Evolutionary conservation across 2,797 vertebrate species (phyloP).

Genomic region (Microtus californicus): DNA sequence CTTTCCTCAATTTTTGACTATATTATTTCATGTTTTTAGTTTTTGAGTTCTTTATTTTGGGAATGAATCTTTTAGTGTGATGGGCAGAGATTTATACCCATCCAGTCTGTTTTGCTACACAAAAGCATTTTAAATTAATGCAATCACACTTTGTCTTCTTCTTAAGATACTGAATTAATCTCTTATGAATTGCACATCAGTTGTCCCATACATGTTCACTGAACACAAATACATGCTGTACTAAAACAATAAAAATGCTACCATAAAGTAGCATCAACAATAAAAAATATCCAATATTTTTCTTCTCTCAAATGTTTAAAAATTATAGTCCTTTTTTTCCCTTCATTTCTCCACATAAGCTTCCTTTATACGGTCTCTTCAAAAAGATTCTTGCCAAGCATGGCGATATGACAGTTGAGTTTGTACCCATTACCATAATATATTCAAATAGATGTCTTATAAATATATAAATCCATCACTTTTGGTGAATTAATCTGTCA

Average conservation of each 20-base stretch:
- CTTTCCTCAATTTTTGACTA: background rate
- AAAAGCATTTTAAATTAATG: background rate
- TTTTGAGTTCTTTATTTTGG: background rate
- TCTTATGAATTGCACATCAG: background rate
- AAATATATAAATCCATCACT: background rate
- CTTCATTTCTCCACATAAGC: background rate
- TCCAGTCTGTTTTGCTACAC: background rate
- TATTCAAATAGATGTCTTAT: background rate
- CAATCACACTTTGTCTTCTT: background rate
- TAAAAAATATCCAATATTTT: background rate
- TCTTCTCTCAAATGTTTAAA: slow-evolving; percentile 4
- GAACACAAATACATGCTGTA: background rate
- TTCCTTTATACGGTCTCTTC: background rate
- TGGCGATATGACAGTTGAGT: background rate
- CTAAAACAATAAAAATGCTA: background rate
- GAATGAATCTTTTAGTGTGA: background rate
- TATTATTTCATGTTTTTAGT: background rate
- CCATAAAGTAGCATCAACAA: background rate
- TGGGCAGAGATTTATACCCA: background rate
- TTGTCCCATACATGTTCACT: background rate
- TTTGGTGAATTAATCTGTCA: background rate
- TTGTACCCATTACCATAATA: background rate
- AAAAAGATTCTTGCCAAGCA: background rate
- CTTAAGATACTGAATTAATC: background rate
- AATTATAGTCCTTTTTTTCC: background rate